A percentile compares a stretch with the other conserved stretches of the same genome.
Evolutionary conservation across 2,797 vertebrate genomes (phyloP).

Genomic region (Pseudomugil tenellus): DNA sequence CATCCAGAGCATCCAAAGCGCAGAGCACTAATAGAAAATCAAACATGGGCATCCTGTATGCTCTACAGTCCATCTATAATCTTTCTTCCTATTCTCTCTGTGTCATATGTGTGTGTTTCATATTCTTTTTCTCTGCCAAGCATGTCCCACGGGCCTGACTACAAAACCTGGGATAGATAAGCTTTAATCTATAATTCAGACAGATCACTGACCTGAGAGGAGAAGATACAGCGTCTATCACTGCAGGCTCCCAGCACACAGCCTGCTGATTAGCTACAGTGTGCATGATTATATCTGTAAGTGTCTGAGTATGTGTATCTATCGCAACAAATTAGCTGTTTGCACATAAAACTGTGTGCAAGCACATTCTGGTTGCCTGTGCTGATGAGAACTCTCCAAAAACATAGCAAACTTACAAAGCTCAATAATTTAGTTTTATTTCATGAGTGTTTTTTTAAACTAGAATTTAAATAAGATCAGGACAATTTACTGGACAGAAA

Average conservation of each 20-base stretch:
- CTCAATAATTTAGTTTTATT: slow-evolving; percentile 3
- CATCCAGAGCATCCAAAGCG: neutral
- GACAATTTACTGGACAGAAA: neutral
- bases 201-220: slow-evolving; percentile 62
- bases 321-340: neutral
- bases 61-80: neutral
- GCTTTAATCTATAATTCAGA: slow-evolving; percentile 76
- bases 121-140: neutral
- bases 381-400: slow-evolving; percentile 6
- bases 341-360: neutral
- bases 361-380: slow-evolving; percentile 7
- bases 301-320: slow-evolving; percentile 14
- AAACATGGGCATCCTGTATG: neutral
- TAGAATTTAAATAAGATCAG: neutral
- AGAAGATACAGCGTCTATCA: slow-evolving; percentile 41
- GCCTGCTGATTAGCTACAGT: slow-evolving; percentile 40
- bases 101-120: neutral
- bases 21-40: neutral
- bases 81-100: slow-evolving; percentile 1
- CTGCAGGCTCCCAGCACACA: slow-evolving; percentile 19
- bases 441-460: neutral
- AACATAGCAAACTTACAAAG: neutral
- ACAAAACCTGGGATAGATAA: slow-evolving; percentile 55
- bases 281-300: slow-evolving; percentile 14
- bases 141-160: slow-evolving; percentile 32